Base-by-base conservation (phyloP, 2,888 invertebrate genomes). In the Cyclophora punctaria region DNA sequence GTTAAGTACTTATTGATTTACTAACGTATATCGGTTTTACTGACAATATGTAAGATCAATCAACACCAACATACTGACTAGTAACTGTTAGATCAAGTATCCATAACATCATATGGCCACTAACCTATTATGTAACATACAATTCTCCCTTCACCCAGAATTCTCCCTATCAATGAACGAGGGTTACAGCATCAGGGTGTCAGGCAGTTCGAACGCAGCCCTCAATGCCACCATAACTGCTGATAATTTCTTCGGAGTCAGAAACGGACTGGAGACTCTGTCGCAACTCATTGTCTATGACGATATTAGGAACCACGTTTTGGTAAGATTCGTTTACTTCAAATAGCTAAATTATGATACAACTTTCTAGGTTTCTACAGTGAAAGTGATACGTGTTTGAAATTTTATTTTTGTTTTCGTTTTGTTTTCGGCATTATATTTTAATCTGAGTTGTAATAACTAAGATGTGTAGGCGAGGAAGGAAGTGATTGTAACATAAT, bases 211-310 rank as follows among this genome's bases (percentile, higher is more conserved):
- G 0, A 84, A 81, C 45, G 90, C 90, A n/a, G 73, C 77, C 47
- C 75, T 91, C 47, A 89, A 89, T 50, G 91, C 89, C 0, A 88
- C 86, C 0, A 89, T 94, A 49, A 71, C 63, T 0, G 91, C 92
- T 0, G 72, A 80, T 3, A 91, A 88, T 3, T 93, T 91, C 75
- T 94, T 93, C 66, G 94, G 94, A 0, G 83, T 91, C 0, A 83
- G 93, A 3, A 89, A 94, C 64, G 94, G 90, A 0, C 64, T 94
- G 47, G 93, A 94, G 78, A 93, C 94, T 0, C 76, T 94, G 3
- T 82, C 89, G 0, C 94, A 94, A 66, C 75, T 94, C 34, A 90
- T 94, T 42, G 89, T 93, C 3, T 93, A 86, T 58, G 93, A 94
- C 62, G 91, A 93, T 54, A 79, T 93, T 46, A 81, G 90, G 46